Conservation (phyloP, 2,888 invertebrate species). For the Parnassius smintheus region DNA sequence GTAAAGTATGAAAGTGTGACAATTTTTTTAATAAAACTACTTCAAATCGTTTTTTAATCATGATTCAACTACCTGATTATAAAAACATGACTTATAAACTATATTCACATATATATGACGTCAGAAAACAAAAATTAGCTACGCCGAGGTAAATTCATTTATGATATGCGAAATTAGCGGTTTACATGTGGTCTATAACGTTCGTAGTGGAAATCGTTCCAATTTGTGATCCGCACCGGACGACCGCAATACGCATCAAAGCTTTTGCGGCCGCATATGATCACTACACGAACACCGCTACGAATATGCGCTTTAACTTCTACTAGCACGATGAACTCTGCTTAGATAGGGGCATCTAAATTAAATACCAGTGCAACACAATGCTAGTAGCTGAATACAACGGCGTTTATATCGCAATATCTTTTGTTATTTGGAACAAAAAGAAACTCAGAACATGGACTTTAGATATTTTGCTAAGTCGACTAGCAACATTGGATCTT, state of each 20-base stretch:
- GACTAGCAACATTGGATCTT: no score
- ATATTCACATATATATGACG: no score
- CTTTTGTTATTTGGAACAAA: slow-evolving; percentile 22
- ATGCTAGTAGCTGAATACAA: slow-evolving; percentile 20
- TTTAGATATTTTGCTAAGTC: no score
- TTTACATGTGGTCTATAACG: slow-evolving; percentile 43
- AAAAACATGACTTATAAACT: no score
- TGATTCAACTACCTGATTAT: no score
- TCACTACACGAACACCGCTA: slow-evolving; percentile 52
- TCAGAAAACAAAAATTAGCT: background rate
- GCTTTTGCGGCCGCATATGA: slow-evolving; percentile 61
- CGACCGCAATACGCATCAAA: slow-evolving; percentile 75
- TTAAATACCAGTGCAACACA: slow-evolving; percentile 29
- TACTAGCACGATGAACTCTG: slow-evolving; percentile 34
- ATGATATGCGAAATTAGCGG: slow-evolving; percentile 28
- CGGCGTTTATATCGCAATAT: slow-evolving; percentile 24
- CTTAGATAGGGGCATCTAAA: slow-evolving; percentile 30
- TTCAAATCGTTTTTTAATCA: no score
- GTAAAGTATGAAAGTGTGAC: no score
- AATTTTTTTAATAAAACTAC: no score
- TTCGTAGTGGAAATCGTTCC: slow-evolving; percentile 64
- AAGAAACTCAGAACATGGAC: slow-evolving; percentile 4
- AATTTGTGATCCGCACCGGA: slow-evolving; percentile 70
- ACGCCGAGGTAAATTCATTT: slow-evolving; percentile 14
- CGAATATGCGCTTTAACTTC: slow-evolving; percentile 45